A percentile compares a stretch with the other conserved stretches of the same genome.
Evolutionary conservation across 2,888 invertebrate species (phyloP).

Genomic region (Drosophila falleni): DNA sequence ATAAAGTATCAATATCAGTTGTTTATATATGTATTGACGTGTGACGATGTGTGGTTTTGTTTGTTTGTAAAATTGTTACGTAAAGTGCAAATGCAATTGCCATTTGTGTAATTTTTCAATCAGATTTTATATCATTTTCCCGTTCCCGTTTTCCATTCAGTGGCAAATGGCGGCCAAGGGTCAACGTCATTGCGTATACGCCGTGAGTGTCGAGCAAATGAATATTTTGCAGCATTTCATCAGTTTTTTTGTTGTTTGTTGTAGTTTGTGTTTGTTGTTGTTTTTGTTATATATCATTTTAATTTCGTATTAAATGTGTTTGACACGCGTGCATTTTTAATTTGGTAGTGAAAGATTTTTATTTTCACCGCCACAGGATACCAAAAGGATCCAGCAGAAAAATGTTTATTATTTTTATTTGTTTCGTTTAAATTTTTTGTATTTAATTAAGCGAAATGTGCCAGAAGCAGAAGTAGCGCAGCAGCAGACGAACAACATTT

Average conservation of each 20-base stretch:
- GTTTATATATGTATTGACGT: slow-evolving; percentile 3
- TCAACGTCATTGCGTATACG: slow-evolving; percentile 45
- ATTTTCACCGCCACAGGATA: slow-evolving; percentile 27
- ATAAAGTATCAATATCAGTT: slow-evolving; percentile 40
- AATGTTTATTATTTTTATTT: slow-evolving; percentile 37
- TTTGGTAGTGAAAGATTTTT: slow-evolving; percentile 20
- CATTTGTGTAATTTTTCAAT: slow-evolving; percentile 32
- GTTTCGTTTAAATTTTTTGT: slow-evolving; percentile 42
- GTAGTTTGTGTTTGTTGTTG: slow-evolving; percentile 10
- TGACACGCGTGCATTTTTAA: slow-evolving; percentile 16
- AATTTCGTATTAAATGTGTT: slow-evolving; percentile 44
- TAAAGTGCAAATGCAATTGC: slow-evolving; percentile 18
- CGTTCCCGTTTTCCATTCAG: slow-evolving; percentile 21
- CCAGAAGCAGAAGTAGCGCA: slow-evolving; percentile 29
- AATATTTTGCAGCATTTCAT: slow-evolving; percentile 16
- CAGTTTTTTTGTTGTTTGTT: slow-evolving; percentile 11
- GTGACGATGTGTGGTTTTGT: neutral
- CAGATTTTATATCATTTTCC: slow-evolving; percentile 45
- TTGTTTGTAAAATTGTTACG: slow-evolving; percentile 27
- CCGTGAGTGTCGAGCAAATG: slow-evolving; percentile 16
- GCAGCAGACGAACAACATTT: slow-evolving; percentile 41
- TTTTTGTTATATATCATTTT: slow-evolving; percentile 33
- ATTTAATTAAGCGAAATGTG: slow-evolving; percentile 59
- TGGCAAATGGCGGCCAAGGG: slow-evolving; percentile 18
- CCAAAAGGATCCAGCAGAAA: slow-evolving; percentile 19